Evolutionary conservation across 2,888 invertebrate genomes (phyloP), one percentile per base, ranked within the genome.

Genomic region (Caradrina kadenii): DNA sequence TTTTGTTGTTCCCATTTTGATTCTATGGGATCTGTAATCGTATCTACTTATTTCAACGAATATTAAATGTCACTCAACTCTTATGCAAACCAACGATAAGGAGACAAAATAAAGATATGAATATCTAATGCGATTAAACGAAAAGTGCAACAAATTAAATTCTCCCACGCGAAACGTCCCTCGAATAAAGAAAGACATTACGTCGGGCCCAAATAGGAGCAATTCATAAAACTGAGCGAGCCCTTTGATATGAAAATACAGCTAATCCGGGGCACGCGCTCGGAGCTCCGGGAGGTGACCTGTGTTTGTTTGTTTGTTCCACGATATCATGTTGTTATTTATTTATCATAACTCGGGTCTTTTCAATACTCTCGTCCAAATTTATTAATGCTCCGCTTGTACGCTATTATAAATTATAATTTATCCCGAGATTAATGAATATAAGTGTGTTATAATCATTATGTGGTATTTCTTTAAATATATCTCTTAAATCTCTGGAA

Each of bases 161-260:
- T 94, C 93, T 95, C 94, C 94, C 95, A 95, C 95, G 93, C 93
- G 89, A 88, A 88, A 87, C 85, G 88, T 90, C 90, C 91, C 90
- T 88, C 87, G 87, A 87, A 92, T 89, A 93, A 92, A 94, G 92
- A 90, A 90, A 93, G 94, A 94, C 93, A 91, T 94, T 91, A 92
- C 88, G 88, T 82, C 87, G 87, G 79, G 84, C 90, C 90, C 88
- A 89, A 93, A 93, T 91, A 90, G 90, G 89, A 93, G 92, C 93
- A 93, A 94, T 93, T 94, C 92, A 94, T 94, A 94, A 94, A 92
- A 92, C 89, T 91, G 90, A 92, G 92, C 91, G 87, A 88, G 87
- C 88, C 91, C 92, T 95, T 95, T 95, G 92, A 95, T 95, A 95
- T 95, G 94, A 96, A 95, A 96, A 95, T 95, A 90, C 89, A 87